Evolutionary conservation across 2,797 vertebrate genomes (phyloP).

Genomic region (Lophotriccus pileatus): DNA sequence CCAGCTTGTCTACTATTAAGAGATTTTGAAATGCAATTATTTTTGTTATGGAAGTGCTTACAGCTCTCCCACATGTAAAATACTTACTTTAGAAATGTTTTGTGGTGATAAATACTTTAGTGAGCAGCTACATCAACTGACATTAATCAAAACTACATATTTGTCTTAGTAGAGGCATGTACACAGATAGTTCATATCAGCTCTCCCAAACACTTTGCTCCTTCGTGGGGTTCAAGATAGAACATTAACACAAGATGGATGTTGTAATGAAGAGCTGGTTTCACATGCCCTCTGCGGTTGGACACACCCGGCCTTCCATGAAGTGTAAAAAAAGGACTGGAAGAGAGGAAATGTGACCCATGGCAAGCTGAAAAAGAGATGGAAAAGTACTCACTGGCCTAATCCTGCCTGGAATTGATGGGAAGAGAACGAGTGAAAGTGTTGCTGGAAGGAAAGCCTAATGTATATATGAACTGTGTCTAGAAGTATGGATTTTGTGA

Average conservation of each 20-base stretch:
- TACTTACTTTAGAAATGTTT: neutral
- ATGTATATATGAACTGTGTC: fast-evolving
- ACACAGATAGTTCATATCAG: neutral
- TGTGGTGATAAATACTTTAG: neutral
- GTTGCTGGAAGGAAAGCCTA: neutral
- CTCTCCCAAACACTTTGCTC: neutral
- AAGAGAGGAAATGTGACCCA: neutral
- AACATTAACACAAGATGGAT: neutral
- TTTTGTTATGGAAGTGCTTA: neutral
- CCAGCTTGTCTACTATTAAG: neutral
- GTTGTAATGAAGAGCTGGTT: neutral
- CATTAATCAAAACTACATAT: fast-evolving
- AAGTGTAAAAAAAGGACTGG: neutral
- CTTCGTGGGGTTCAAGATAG: neutral
- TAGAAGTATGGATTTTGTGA: neutral
- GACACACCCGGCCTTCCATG: neutral
- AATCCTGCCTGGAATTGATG: neutral
- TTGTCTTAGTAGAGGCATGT: neutral
- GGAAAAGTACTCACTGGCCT: neutral
- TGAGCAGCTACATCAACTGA: neutral
- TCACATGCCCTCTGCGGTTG: neutral
- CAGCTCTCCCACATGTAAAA: neutral
- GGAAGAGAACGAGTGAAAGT: neutral
- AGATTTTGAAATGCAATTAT: neutral
- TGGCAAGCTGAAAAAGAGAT: neutral